phyloP scores from a whole-genome alignment of 2,888 invertebrate genomes.

The Lomographa bimaculata region DNA sequence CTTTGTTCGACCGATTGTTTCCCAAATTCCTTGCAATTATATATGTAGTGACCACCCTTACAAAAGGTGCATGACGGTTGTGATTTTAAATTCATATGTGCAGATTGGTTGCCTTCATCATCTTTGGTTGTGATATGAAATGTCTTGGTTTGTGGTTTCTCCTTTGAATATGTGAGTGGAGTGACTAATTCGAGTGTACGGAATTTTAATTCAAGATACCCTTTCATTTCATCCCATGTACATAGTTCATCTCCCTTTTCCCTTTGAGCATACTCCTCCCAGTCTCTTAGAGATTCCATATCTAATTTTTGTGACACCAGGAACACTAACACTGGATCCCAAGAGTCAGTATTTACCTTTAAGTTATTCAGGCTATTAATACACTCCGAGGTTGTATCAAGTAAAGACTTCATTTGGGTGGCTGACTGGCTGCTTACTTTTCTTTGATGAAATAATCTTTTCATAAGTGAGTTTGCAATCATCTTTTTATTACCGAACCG shows the following conservation, averaged over 20 bases:
- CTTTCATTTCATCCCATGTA: slow-evolving; percentile 22
- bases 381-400: slow-evolving; percentile 37
- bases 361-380: slow-evolving; percentile 31
- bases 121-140: too few relatives aligned
- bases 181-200: slow-evolving; percentile 32
- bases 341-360: slow-evolving; percentile 24
- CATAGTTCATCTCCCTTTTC: slow-evolving; percentile 21
- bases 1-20: slow-evolving; percentile 9
- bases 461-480: slow-evolving; percentile 27
- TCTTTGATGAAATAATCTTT: slow-evolving; percentile 28
- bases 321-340: slow-evolving; percentile 36
- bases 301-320: slow-evolving; percentile 35
- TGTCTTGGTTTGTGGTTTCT: too few relatives aligned
- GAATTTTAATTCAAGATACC: slow-evolving; percentile 34
- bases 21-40: slow-evolving; percentile 14
- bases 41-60: slow-evolving; percentile 14
- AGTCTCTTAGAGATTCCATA: slow-evolving; percentile 28
- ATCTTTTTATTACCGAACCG: slow-evolving; percentile 30
- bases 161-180: too few relatives aligned
- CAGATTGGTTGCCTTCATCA: too few relatives aligned
- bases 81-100: background rate
- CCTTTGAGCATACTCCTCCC: slow-evolving; percentile 27
- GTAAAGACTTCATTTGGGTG: slow-evolving; percentile 26
- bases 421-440: slow-evolving; percentile 24
- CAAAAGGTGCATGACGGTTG: slow-evolving; percentile 6